These are phyloP conservation scores for Sebastes hubbsi DNA, from an alignment of 2,797 vertebrate species.

Conservation along the genomic window DNA sequence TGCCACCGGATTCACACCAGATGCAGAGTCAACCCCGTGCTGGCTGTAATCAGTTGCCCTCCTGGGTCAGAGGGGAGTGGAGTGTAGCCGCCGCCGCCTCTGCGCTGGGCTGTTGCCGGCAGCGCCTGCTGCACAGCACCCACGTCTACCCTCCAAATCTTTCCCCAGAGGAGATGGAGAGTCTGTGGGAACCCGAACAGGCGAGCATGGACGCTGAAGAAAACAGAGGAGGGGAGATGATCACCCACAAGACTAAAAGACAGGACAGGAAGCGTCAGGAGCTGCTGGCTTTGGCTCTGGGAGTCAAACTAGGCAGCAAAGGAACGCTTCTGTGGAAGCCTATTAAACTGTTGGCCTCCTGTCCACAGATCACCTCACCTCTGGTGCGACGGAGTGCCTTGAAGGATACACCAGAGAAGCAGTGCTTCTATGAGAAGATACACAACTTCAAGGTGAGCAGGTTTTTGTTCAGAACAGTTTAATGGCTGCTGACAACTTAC, in stretches of 20 bases:
- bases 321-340: slow-evolving; percentile 93
- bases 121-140: slow-evolving; percentile 64
- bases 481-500: neutral
- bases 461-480: neutral
- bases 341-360: slow-evolving; percentile 97
- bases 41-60: slow-evolving; percentile 83
- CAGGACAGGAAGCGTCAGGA: slow-evolving; percentile 90
- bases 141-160: slow-evolving; percentile 66
- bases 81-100: slow-evolving; percentile 82
- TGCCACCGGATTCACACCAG: slow-evolving; percentile 76
- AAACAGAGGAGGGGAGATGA: slow-evolving; percentile 80
- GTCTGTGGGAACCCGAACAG: slow-evolving; percentile 78
- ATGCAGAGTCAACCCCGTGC: slow-evolving; percentile 83
- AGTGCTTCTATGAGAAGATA: slow-evolving; percentile 95
- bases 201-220: slow-evolving; percentile 59
- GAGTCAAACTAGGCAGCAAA: slow-evolving; percentile 91
- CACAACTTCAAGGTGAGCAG: slow-evolving; percentile 98
- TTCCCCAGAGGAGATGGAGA: slow-evolving; percentile 79
- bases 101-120: slow-evolving; percentile 49
- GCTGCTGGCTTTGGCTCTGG: slow-evolving; percentile 92
- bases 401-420: slow-evolving; percentile 90
- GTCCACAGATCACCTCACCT: slow-evolving; percentile 95
- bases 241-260: slow-evolving; percentile 85
- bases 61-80: slow-evolving; percentile 89
- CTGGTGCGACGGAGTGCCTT: slow-evolving; percentile 91